phyloP scores from a whole-genome alignment of 2,113 vertebrate genomes.

The Sapayoa aenigma region DNA sequence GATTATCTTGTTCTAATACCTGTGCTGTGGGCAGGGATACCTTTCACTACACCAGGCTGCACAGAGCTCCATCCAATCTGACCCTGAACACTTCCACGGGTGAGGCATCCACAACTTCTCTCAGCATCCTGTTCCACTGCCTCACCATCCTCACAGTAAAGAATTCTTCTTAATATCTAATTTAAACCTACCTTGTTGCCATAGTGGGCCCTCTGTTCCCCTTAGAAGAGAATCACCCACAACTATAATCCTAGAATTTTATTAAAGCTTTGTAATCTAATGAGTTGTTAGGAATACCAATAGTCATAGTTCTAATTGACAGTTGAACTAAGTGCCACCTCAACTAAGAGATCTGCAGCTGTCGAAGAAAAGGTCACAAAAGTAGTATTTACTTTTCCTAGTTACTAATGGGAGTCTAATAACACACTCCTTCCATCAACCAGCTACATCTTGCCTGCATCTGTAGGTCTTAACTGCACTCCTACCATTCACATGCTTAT shows the following conservation, averaged over 20 bases:
- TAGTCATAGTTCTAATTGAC: background rate
- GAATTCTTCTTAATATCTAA: background rate
- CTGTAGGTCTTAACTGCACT: background rate
- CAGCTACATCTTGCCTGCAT: background rate
- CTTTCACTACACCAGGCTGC: background rate
- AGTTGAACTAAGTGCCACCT: background rate
- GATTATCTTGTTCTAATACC: background rate
- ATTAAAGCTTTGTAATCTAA: background rate
- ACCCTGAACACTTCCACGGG: background rate
- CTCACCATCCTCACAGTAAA: background rate
- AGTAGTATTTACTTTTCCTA: background rate
- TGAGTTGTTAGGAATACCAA: background rate
- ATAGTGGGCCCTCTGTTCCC: background rate
- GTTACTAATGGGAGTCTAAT: background rate
- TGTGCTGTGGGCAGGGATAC: background rate
- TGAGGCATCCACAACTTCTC: background rate
- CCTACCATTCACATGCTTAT: accelerated
- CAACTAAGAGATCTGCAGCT: background rate
- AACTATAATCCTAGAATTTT: background rate
- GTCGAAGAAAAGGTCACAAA: background rate
- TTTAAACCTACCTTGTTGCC: background rate
- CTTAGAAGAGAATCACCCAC: background rate
- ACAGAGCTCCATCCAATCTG: too few species aligned
- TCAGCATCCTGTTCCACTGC: background rate
- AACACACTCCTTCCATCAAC: background rate